A percentile compares a stretch with the other conserved stretches of the same genome.
These are phyloP conservation scores for Drosophila leonis DNA, from an alignment of 2,888 invertebrate genomes.

Conservation along the genomic window DNA sequence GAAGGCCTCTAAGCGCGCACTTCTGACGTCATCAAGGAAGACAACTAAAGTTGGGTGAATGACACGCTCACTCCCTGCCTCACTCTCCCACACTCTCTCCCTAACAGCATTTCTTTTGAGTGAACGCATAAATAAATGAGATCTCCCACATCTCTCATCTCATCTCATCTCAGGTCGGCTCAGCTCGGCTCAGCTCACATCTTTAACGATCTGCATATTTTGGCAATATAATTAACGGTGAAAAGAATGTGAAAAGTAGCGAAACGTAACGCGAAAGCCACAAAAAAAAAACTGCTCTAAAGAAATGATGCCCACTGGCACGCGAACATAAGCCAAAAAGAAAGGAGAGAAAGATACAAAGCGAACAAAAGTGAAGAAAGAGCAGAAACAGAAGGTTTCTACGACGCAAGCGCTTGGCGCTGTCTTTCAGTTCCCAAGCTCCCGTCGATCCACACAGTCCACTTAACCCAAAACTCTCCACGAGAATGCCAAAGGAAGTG, in stretches of 20 bases:
- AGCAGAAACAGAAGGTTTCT: slow-evolving; percentile 68
- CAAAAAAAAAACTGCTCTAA: slow-evolving; percentile 38
- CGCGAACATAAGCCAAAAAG: slow-evolving; percentile 58
- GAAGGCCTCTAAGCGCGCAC: slow-evolving; percentile 29
- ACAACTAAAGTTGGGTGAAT: slow-evolving; percentile 56
- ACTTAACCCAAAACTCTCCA: slow-evolving; percentile 20
- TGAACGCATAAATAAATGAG: slow-evolving; percentile 51
- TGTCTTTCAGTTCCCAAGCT: slow-evolving; percentile 65
- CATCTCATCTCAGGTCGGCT: neutral
- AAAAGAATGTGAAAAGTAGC: slow-evolving; percentile 80
- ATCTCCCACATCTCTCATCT: slow-evolving; percentile 62
- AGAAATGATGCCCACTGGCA: slow-evolving; percentile 62
- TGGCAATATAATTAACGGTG: slow-evolving; percentile 80
- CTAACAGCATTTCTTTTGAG: slow-evolving; percentile 15
- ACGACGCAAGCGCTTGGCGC: slow-evolving; percentile 39
- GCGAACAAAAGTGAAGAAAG: slow-evolving; percentile 33
- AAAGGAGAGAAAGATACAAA: slow-evolving; percentile 43
- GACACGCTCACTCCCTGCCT: slow-evolving; percentile 45
- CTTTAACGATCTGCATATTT: slow-evolving; percentile 79
- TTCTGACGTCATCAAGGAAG: slow-evolving; percentile 60
- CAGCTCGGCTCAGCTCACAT: slow-evolving; percentile 41
- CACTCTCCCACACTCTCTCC: slow-evolving; percentile 9
- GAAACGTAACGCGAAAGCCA: slow-evolving; percentile 76
- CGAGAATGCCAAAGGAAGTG: slow-evolving; percentile 57
- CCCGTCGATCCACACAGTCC: slow-evolving; percentile 63